Conservation (phyloP, 2,888 invertebrate genomes). For the Troides helena region DNA sequence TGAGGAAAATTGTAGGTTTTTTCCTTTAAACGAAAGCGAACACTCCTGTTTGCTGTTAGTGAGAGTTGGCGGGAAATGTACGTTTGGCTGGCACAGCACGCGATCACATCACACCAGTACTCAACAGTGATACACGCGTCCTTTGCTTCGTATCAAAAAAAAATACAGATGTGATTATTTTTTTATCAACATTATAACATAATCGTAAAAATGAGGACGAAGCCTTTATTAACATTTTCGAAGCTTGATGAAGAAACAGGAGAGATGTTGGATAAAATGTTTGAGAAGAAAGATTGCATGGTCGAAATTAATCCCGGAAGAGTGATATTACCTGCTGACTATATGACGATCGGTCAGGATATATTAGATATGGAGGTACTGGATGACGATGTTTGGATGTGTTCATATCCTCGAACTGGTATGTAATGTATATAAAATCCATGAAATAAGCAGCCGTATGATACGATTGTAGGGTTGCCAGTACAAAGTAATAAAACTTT, state of each 20-base stretch:
- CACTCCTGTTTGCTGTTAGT: constrained; percentile 43
- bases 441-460: neutral
- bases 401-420: constrained; percentile 95
- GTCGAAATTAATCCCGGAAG: constrained; percentile 86
- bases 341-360: constrained; percentile 83
- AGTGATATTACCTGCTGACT: constrained; percentile 85
- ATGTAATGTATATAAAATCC: constrained; percentile 40
- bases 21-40: constrained; percentile 52
- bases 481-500: too few species aligned
- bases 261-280: constrained; percentile 83
- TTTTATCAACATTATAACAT: constrained; percentile 6
- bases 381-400: constrained; percentile 90
- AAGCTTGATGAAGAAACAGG: constrained; percentile 81
- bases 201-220: constrained; percentile 59
- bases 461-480: too few species aligned
- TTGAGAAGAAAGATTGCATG: constrained; percentile 84
- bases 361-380: constrained; percentile 86
- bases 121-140: constrained; percentile 37
- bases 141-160: constrained; percentile 6
- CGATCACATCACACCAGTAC: constrained; percentile 53
- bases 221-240: constrained; percentile 72
- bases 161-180: constrained; percentile 24
- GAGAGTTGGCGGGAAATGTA: constrained; percentile 54
- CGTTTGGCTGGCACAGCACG: constrained; percentile 44
- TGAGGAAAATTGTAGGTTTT: constrained; percentile 24